A percentile compares a stretch with the other conserved stretches of the same genome.
Conservation (phyloP, 2,113 vertebrate genomes). For the Puma concolor region DNA sequence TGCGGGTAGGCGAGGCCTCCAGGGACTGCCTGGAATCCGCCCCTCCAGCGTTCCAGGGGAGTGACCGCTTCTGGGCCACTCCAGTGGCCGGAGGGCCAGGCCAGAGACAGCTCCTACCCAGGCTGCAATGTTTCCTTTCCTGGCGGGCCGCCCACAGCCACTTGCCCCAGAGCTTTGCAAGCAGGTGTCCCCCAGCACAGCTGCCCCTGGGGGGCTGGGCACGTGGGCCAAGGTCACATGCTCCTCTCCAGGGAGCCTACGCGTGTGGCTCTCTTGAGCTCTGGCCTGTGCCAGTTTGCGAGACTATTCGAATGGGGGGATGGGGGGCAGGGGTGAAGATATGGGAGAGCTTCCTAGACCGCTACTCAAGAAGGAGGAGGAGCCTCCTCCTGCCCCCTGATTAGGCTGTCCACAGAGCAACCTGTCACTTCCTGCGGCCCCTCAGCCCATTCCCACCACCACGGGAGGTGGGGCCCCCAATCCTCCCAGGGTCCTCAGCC, state of each 20-base stretch:
- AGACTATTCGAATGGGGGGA: not conserved
- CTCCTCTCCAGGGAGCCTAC: accelerated
- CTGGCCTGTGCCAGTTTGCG: not conserved
- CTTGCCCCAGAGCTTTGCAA: not conserved
- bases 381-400: not conserved
- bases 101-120: not conserved
- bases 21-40: too few species aligned
- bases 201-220: not conserved
- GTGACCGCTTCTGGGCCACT: not conserved
- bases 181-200: not conserved
- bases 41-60: not conserved
- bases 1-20: too few species aligned
- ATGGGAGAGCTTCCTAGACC: not conserved
- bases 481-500: not conserved
- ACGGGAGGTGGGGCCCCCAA: not conserved
- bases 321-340: not conserved
- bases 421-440: too few species aligned
- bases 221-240: not conserved
- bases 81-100: not conserved
- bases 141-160: not conserved
- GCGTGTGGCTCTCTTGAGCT: not conserved
- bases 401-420: not conserved
- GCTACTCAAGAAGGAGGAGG: not conserved
- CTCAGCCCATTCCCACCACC: not conserved
- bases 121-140: not conserved